phyloP scores from a whole-genome alignment of 2,797 vertebrate genomes.

The Alosa sapidissima region DNA sequence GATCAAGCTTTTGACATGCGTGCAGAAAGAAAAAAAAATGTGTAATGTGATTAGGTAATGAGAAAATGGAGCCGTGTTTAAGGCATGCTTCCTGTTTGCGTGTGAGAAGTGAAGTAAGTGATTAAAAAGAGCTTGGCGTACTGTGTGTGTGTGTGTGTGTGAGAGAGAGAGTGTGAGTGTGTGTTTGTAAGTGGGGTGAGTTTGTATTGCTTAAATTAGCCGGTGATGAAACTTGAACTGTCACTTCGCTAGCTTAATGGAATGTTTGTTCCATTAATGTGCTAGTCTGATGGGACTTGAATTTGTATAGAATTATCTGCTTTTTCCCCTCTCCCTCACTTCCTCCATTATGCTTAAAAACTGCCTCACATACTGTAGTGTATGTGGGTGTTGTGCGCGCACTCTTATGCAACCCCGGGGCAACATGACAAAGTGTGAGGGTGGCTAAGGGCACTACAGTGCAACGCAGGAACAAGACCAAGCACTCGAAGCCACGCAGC shows the following conservation, averaged over 20 bases:
- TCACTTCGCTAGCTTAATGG: constrained; percentile 46
- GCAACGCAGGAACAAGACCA: background rate
- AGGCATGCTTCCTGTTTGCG: constrained; percentile 36
- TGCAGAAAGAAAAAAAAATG: constrained; percentile 46
- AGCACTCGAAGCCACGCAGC: background rate
- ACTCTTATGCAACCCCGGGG: background rate
- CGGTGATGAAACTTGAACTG: constrained; percentile 37
- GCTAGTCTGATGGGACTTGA: constrained; percentile 17
- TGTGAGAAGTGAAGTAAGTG: constrained; percentile 37
- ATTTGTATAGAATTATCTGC: constrained; percentile 30
- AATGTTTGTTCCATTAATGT: constrained; percentile 47
- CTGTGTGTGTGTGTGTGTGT: constrained; percentile 14
- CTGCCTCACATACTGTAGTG: background rate
- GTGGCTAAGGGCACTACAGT: background rate
- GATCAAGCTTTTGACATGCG: constrained; percentile 52
- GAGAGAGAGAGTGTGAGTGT: background rate
- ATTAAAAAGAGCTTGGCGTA: constrained; percentile 46
- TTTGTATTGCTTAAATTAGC: constrained; percentile 42
- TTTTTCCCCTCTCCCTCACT: background rate
- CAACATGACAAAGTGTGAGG: constrained; percentile 16
- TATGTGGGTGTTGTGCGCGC: background rate
- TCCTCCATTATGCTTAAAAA: constrained; percentile 22
- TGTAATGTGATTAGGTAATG: constrained; percentile 48
- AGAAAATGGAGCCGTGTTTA: constrained; percentile 55
- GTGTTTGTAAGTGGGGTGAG: constrained; percentile 24